Evolutionary conservation across 2,888 invertebrate species (phyloP).

Genomic region (Hermaeophaga mercurialis): DNA sequence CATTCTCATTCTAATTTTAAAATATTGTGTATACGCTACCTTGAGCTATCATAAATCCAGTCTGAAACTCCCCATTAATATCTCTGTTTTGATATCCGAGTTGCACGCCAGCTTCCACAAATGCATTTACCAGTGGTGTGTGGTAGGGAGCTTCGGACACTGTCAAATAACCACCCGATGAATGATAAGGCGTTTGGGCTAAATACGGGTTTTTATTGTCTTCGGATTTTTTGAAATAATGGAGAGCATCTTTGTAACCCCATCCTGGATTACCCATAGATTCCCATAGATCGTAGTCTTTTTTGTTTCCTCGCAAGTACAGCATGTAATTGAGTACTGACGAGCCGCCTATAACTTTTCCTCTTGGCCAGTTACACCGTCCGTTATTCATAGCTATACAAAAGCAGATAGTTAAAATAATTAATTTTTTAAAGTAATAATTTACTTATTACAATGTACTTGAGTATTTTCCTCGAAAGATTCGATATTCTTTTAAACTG

Average conservation of each 20-base stretch:
- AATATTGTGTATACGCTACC: slow-evolving; percentile 55
- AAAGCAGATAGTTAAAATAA: slow-evolving; percentile 44
- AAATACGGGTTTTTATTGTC: slow-evolving; percentile 88
- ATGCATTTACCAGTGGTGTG: slow-evolving; percentile 78
- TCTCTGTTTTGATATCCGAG: slow-evolving; percentile 83
- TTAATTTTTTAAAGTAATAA: not conserved
- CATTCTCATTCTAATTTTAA: no score
- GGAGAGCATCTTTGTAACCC: slow-evolving; percentile 78
- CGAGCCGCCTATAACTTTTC: slow-evolving; percentile 89
- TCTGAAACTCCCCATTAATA: slow-evolving; percentile 84
- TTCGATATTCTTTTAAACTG: no score
- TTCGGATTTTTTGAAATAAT: slow-evolving; percentile 90
- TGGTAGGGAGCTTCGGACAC: slow-evolving; percentile 86
- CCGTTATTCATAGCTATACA: slow-evolving; percentile 77
- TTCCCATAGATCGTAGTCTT: slow-evolving; percentile 92
- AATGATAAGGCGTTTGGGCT: slow-evolving; percentile 77
- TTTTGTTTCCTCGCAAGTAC: slow-evolving; percentile 85
- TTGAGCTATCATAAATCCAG: slow-evolving; percentile 89
- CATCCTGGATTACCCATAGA: slow-evolving; percentile 85
- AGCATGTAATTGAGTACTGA: slow-evolving; percentile 92
- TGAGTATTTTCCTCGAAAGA: no score
- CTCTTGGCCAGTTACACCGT: slow-evolving; percentile 89
- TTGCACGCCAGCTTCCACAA: slow-evolving; percentile 75
- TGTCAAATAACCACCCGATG: slow-evolving; percentile 80
- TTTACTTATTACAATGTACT: no score